Conservation (phyloP, 2,113 vertebrate genomes). For the Mormyrus iriodes region DNA sequence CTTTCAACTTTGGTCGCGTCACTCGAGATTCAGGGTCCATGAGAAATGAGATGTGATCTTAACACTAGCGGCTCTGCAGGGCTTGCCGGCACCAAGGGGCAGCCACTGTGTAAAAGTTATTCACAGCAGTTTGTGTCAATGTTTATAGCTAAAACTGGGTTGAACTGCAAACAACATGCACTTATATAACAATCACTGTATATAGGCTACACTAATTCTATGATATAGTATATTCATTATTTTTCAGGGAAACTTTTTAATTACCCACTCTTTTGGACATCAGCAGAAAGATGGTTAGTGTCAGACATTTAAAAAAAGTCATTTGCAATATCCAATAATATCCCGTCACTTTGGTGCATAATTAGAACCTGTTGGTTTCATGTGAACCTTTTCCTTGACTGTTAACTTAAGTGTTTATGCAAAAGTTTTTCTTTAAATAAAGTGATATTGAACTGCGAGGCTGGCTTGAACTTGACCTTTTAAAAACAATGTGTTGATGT, state of each 20-base stretch:
- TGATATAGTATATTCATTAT: neutral
- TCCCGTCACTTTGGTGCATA: neutral
- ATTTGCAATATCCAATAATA: conserved; percentile 9
- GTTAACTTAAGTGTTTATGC: conserved; percentile 21
- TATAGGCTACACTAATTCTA: conserved; percentile 7
- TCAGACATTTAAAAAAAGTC: neutral
- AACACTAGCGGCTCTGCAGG: neutral
- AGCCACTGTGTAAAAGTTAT: neutral
- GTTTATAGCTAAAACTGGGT: conserved; percentile 10
- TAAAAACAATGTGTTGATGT: neutral
- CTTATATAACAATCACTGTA: neutral
- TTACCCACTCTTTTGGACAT: neutral
- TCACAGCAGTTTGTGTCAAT: neutral
- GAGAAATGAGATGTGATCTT: conserved; percentile 4
- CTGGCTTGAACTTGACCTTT: neutral
- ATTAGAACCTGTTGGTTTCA: conserved; percentile 16
- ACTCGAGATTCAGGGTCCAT: neutral
- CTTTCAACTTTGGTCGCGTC: neutral
- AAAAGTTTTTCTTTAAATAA: conserved; percentile 19
- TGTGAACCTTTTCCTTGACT: conserved; percentile 15
- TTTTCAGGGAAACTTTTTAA: conserved; percentile 15
- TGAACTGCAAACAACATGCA: conserved; percentile 4
- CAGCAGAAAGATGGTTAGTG: neutral
- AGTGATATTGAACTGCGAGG: conserved; percentile 5
- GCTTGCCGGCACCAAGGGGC: neutral